Evolutionary conservation across 2,113 vertebrate genomes (phyloP).

Genomic region (Lampris megalopsis): DNA sequence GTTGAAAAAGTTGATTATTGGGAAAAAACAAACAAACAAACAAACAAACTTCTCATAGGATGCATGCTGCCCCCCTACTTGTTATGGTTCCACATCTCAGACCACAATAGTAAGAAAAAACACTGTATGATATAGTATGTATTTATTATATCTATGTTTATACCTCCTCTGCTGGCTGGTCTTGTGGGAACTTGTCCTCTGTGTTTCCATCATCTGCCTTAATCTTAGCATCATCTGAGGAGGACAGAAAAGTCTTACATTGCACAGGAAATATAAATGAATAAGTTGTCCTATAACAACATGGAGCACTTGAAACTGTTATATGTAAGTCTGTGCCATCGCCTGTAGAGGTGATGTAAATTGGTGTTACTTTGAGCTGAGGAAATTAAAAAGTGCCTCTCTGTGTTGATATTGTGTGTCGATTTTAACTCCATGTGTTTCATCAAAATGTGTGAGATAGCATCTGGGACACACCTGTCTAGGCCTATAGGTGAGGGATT

Average conservation of each 20-base stretch:
- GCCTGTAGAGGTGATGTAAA: neutral
- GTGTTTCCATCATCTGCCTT: conserved; percentile 76
- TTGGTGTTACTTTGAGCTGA: neutral
- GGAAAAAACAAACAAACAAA: no score
- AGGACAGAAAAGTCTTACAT: conserved; percentile 1
- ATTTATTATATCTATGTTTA: neutral
- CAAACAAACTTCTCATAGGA: no score
- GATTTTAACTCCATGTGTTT: neutral
- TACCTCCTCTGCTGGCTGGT: conserved; percentile 67
- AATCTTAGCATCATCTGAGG: conserved; percentile 85
- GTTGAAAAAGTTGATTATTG: no score
- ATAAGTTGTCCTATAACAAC: no score
- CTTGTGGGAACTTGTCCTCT: conserved; percentile 58
- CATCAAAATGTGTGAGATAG: conserved; percentile 25
- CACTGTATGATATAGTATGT: neutral
- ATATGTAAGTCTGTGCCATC: neutral
- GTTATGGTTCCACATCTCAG: no score
- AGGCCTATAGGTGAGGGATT: neutral
- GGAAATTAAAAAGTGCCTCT: neutral
- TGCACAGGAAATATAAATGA: neutral
- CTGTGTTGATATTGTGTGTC: neutral
- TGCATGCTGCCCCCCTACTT: no score
- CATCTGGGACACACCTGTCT: conserved; percentile 13
- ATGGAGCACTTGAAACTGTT: no score
- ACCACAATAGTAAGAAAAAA: neutral